A percentile compares a stretch with the other conserved stretches of the same genome.
Evolutionary conservation across 1,140 invertebrate species (phyloP).

Genomic region (Microplitis mediator): DNA sequence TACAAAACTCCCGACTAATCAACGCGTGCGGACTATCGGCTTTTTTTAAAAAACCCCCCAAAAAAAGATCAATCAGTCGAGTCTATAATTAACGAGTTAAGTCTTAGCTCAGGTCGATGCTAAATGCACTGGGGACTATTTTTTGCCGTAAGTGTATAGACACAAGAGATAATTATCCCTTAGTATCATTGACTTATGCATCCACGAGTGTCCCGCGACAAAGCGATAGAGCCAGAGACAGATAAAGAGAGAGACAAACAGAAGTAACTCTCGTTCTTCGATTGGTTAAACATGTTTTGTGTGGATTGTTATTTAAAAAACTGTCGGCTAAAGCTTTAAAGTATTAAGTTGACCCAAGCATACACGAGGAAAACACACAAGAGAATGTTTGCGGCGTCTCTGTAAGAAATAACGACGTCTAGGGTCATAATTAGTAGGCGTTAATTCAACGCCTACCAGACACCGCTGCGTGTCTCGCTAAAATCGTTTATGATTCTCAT

Average conservation of each 20-base stretch:
- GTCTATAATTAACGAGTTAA: slow-evolving; percentile 63
- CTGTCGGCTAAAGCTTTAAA: too few species aligned
- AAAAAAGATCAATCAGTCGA: slow-evolving; percentile 59
- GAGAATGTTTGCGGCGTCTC: slow-evolving; percentile 30
- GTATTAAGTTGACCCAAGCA: too few species aligned
- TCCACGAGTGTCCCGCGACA: slow-evolving; percentile 9
- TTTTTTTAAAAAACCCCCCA: too few species aligned
- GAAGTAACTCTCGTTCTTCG: slow-evolving; percentile 38
- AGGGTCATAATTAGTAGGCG: slow-evolving; percentile 62
- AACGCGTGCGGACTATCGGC: too few species aligned
- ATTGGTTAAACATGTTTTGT: slow-evolving; percentile 53
- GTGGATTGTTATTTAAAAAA: background rate
- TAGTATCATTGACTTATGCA: slow-evolving; percentile 20
- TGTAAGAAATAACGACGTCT: slow-evolving; percentile 46
- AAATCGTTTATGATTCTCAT: slow-evolving; percentile 33
- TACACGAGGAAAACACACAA: too few species aligned
- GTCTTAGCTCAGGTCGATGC: slow-evolving; percentile 23
- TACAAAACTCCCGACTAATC: too few species aligned
- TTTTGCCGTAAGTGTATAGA: slow-evolving; percentile 47
- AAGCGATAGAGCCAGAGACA: slow-evolving; percentile 7
- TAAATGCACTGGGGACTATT: slow-evolving; percentile 59
- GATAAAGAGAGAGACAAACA: background rate
- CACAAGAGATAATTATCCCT: slow-evolving; percentile 52
- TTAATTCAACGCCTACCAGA: slow-evolving; percentile 56
- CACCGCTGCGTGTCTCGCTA: slow-evolving; percentile 42